Evolutionary conservation across 2,888 invertebrate genomes (phyloP), one percentile per base, ranked within the genome.

Genomic region (Zonitis immaculata): DNA sequence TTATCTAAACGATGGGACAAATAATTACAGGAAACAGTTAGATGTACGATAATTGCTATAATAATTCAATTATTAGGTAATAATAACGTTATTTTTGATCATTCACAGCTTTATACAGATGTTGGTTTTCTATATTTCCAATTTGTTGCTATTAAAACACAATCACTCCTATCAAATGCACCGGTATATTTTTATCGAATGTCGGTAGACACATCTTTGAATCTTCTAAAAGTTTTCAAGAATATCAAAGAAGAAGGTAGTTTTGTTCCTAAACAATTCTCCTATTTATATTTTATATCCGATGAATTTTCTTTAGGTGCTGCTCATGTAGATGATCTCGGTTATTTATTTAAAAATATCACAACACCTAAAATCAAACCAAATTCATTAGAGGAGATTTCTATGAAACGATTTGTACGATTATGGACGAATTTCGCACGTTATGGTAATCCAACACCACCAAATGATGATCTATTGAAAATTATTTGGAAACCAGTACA

Each of bases 381-480:
- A 3, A 30, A 30, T 8, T 18, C 16, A 14, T 3, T 25, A 3
- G 46, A 46, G 7, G 46, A 46, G 8, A 14, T 46, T 14, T 18
- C 14, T 14, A 12, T 27, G 27, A 8, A 12, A 25, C 18, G 46
- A 30, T 47, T 47, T 12, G 42, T 39, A 8, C 22, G 18, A 20
- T 25, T 39, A 18, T 42, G 35, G 39, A 18, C 28, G 2, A 46
- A 46, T 46, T 46, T 46, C 26, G 46, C 46, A 2, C 11, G 11
- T 11, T 46, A 46, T 46, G 46, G 46, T 12, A 46, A 46, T 46
- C 46, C 46, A 28, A 46, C 28, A 11, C 46, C 46, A 11, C 12
- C 26, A n/a, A 14, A 30, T 8, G 46, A 46, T 30, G 14, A 27
- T 7, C 16, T 46, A n/a, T 30, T 46, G 14, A 46, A 46, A 11